A percentile compares a stretch with the other conserved stretches of the same genome.
These are phyloP conservation scores for Equus quagga DNA, from an alignment of 2,113 vertebrate genomes.

Conservation along the genomic window DNA sequence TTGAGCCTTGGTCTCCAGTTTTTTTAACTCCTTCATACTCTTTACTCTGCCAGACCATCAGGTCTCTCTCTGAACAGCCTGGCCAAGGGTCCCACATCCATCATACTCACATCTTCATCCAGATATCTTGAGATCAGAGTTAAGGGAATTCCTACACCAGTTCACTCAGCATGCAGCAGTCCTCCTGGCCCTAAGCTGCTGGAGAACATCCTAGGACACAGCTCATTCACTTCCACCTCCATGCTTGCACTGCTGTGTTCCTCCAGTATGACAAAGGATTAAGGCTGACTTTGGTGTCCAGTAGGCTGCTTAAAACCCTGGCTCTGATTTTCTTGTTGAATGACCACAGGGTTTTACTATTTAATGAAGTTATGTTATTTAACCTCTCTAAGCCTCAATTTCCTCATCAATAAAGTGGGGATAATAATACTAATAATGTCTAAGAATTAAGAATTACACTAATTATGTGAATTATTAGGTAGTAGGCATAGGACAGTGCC, in stretches of 20 bases:
- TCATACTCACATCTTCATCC: neutral
- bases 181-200: neutral
- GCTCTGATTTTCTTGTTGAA: neutral
- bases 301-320: neutral
- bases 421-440: neutral
- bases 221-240: neutral
- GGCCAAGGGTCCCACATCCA: neutral
- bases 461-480: conserved; percentile 5
- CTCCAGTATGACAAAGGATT: neutral
- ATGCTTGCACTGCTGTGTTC: neutral
- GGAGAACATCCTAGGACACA: neutral
- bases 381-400: neutral
- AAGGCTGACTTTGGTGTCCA: neutral
- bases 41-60: neutral
- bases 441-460: conserved; percentile 42
- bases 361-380: neutral
- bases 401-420: neutral
- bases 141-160: neutral
- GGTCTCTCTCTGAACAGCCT: neutral
- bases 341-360: neutral
- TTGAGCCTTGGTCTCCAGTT: neutral
- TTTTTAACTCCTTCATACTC: neutral
- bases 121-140: neutral
- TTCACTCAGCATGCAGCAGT: neutral
- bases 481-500: neutral